Percentiles rank a stretch among this genome's conserved stretches.
Conservation (phyloP, 2,797 vertebrate genomes). For the Lepus oiostolus region DNA sequence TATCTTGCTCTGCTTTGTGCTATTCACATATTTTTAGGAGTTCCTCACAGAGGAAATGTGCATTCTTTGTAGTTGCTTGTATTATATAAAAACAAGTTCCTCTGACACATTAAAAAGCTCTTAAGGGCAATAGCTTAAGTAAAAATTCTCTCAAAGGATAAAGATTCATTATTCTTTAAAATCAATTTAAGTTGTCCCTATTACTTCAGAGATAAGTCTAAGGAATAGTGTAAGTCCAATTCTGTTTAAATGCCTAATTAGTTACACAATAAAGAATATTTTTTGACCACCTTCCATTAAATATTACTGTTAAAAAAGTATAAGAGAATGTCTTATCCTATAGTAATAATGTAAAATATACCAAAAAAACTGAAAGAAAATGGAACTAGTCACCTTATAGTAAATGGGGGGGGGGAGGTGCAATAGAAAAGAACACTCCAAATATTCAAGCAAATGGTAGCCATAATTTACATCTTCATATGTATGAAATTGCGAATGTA, state of each 20-base stretch:
- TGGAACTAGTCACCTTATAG: background rate
- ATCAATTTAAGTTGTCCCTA: conserved; percentile 51
- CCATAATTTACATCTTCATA: conserved; percentile 22
- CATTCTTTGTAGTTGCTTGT: conserved; percentile 1
- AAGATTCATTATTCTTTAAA: conserved; percentile 59
- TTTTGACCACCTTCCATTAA: background rate
- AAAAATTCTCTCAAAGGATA: background rate
- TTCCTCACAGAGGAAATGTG: conserved; percentile 42
- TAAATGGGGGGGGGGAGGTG: background rate
- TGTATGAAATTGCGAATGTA: conserved; percentile 48
- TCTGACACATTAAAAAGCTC: conserved; percentile 52
- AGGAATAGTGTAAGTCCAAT: conserved; percentile 45
- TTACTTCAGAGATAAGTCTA: conserved; percentile 11
- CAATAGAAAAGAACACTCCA: background rate
- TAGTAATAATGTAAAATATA: conserved; percentile 12
- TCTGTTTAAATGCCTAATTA: conserved; percentile 18
- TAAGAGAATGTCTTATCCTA: background rate
- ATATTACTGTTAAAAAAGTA: conserved; percentile 26
- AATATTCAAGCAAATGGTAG: conserved; percentile 13
- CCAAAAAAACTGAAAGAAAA: conserved; percentile 22
- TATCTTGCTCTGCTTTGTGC: background rate
- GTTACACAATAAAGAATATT: conserved; percentile 9
- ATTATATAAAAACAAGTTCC: conserved; percentile 50
- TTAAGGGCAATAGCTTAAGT: background rate
- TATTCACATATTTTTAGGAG: background rate